Evolutionary conservation across 2,797 vertebrate genomes (phyloP).

Genomic region (Dromococcyx pavoninus): DNA sequence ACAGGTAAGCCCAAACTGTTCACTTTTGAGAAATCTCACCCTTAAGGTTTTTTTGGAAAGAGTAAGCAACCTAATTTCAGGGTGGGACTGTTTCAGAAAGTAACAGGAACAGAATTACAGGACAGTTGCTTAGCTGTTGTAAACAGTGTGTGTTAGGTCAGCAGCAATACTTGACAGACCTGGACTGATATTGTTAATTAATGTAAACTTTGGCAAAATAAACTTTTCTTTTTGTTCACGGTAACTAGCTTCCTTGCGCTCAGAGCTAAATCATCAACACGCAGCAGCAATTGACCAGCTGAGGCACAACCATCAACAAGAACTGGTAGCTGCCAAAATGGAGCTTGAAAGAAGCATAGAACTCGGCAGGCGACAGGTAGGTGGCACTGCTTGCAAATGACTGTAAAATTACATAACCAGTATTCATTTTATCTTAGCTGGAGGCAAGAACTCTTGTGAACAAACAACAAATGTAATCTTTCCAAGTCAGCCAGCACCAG

Average conservation of each 20-base stretch:
- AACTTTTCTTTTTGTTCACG: neutral
- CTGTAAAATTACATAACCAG: neutral
- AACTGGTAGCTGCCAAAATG: constrained; percentile 83
- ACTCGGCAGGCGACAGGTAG: constrained; percentile 88
- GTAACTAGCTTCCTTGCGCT: constrained; percentile 89
- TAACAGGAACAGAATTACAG: neutral
- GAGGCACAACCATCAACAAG: constrained; percentile 91
- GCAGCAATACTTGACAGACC: neutral
- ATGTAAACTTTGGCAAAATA: neutral
- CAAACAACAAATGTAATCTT: neutral
- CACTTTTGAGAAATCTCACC: neutral
- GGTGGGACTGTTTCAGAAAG: neutral
- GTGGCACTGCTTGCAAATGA: neutral
- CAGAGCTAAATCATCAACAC: constrained; percentile 95
- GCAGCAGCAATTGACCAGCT: constrained; percentile 93
- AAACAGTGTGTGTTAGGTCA: neutral
- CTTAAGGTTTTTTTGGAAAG: neutral
- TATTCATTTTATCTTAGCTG: neutral
- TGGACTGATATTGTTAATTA: neutral
- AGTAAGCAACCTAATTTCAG: neutral
- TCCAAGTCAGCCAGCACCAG: neutral
- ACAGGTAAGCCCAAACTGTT: neutral
- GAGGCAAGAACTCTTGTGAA: neutral
- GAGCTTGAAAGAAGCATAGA: constrained; percentile 92
- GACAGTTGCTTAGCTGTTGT: neutral